Evolutionary conservation across 2,113 vertebrate species (phyloP).

Genomic region (Pterocles orientalis): DNA sequence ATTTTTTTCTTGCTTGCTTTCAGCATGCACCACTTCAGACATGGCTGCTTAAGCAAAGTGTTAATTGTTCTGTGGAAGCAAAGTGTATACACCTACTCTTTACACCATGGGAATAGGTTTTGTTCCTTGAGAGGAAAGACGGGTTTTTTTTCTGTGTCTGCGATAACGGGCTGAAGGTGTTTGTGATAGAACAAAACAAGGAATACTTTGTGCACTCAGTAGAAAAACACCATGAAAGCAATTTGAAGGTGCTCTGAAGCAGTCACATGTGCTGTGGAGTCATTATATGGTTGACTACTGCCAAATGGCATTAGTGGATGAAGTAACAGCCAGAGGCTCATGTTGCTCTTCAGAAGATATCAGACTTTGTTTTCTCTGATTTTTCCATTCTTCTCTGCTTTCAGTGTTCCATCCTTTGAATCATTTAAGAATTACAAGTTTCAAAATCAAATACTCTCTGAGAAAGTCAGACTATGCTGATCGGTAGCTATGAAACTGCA

Average conservation of each 20-base stretch:
- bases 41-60: neutral
- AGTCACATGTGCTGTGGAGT: neutral
- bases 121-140: neutral
- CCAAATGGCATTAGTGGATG: neutral
- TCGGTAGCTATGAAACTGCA: neutral
- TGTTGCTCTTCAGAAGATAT: neutral
- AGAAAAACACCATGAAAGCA: neutral
- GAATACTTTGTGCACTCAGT: neutral
- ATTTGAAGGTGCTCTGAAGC: neutral
- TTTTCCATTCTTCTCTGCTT: conserved; percentile 28
- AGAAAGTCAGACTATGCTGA: neutral
- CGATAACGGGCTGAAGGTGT: neutral
- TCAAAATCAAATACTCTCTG: neutral
- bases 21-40: neutral
- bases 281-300: neutral
- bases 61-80: neutral
- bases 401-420: conserved; percentile 1
- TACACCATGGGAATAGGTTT: neutral
- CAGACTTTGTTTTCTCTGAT: neutral
- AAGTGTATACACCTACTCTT: neutral
- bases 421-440: neutral
- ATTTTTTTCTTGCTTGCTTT: neutral
- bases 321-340: neutral
- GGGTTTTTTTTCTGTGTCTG: neutral
- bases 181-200: neutral